Conservation (phyloP, 2,113 vertebrate species). For the Python bivittatus region DNA sequence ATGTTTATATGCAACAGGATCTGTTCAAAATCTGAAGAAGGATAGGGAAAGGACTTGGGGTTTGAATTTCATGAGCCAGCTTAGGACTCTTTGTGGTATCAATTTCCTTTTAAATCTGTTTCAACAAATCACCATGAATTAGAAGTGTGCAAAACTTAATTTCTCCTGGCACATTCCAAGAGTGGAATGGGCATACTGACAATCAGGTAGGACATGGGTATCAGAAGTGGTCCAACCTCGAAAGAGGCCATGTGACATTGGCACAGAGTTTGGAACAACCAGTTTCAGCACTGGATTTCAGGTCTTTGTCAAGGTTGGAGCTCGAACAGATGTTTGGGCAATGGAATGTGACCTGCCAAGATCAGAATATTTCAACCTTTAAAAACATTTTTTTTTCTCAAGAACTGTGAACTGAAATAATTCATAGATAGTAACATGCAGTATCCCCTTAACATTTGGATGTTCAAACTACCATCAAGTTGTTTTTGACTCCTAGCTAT, state of each 20-base stretch:
- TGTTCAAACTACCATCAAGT: neutral
- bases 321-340: neutral
- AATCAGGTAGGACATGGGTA: neutral
- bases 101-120: neutral
- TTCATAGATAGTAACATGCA: neutral
- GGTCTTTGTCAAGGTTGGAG: neutral
- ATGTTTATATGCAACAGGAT: neutral
- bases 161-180: neutral
- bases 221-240: neutral
- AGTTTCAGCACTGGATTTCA: neutral
- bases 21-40: no score
- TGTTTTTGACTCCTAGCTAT: neutral
- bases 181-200: neutral
- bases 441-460: neutral
- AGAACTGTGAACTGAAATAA: neutral
- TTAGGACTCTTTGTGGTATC: neutral
- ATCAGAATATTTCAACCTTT: neutral
- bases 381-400: neutral
- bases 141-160: neutral
- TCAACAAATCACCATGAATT: neutral
- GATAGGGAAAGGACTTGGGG: no score
- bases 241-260: neutral
- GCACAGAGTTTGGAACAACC: neutral
- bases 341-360: neutral
- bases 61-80: neutral